Conservation (phyloP, 2,113 vertebrate genomes). For the Nibea coibor region DNA sequence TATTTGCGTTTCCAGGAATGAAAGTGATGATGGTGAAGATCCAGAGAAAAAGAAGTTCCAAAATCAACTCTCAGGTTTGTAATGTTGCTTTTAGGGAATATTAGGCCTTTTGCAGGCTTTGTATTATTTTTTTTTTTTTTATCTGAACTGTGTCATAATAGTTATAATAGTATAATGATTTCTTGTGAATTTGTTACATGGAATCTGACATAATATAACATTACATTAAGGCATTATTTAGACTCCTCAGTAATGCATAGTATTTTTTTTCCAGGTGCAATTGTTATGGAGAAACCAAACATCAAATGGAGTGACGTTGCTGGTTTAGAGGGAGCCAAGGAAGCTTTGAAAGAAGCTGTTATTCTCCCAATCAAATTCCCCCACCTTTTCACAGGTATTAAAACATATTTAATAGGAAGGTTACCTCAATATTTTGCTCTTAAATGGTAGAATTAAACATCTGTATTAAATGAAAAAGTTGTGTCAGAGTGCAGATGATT, state of each 20-base stretch:
- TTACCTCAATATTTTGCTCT: not conserved
- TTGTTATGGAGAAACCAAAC: slow-evolving; percentile 97
- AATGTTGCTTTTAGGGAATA: not conserved
- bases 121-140: not conserved
- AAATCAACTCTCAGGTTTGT: slow-evolving; percentile 95
- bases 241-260: not conserved
- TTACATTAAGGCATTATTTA: not conserved
- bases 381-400: slow-evolving; percentile 95
- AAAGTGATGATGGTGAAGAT: slow-evolving; percentile 95
- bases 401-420: not conserved
- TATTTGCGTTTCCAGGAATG: slow-evolving; percentile 87
- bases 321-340: slow-evolving; percentile 96
- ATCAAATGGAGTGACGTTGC: slow-evolving; percentile 97
- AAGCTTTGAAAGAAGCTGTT: slow-evolving; percentile 97
- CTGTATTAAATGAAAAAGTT: not conserved
- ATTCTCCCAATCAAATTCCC: slow-evolving; percentile 99
- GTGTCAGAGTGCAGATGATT: not conserved
- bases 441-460: not conserved
- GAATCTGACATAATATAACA: not conserved
- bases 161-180: not conserved
- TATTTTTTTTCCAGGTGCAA: slow-evolving; percentile 87
- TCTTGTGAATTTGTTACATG: not conserved
- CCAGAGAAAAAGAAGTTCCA: slow-evolving; percentile 98
- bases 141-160: not conserved
- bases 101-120: not conserved